Base-by-base conservation (phyloP, 2,888 invertebrate species). In the Macrophya annulata region DNA sequence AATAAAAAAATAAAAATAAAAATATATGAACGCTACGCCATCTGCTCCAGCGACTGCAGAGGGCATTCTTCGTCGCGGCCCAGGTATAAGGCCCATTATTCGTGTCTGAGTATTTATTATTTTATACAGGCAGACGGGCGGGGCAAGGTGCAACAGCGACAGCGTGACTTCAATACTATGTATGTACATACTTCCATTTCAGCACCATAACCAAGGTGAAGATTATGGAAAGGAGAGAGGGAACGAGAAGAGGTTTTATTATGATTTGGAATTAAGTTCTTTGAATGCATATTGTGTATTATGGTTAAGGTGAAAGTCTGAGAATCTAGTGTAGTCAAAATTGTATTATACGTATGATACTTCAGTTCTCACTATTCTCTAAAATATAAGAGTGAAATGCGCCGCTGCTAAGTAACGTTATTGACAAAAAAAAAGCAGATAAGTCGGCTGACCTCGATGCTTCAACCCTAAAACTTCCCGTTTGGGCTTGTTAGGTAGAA, bases 81-180 rank as follows among this genome's bases (percentile, higher is more conserved):
- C 81, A 81, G 81, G 62, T 81, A 81, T 74, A 74, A 74, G 81
- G 62, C 81, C 81, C 81, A 81, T 81, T 81, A 81, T 81, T 81
- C 43, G 62, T 81, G 62, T 81, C 81, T 62, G 81, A 51, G 59
- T 81, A 81, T 59, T 81, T 81, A 62, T 81, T 81, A 81, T 81
- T 81, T 81, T 62, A 81, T 81, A 81, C 62, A 45, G 43, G 43
- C 81, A 62, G 81, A 81, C 43, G 81, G 59, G 81, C 43, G 81
- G 62, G 62, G 17, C 59, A 62, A 81, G 62, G 62, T 43, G 59
- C 62, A n/a, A 55, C 81, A 62, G 62, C 62, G 62, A 81, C 81
- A 81, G 62, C 43, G 43, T 62, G 25, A 15, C 21, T 59, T 40
- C 59, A 40, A 59, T 79, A 51, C 81, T 81, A 77, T 62, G 45